A percentile compares a stretch with the other conserved stretches of the same genome.
Conservation (phyloP, 2,797 vertebrate species). For the Rhinogobio ventralis region DNA sequence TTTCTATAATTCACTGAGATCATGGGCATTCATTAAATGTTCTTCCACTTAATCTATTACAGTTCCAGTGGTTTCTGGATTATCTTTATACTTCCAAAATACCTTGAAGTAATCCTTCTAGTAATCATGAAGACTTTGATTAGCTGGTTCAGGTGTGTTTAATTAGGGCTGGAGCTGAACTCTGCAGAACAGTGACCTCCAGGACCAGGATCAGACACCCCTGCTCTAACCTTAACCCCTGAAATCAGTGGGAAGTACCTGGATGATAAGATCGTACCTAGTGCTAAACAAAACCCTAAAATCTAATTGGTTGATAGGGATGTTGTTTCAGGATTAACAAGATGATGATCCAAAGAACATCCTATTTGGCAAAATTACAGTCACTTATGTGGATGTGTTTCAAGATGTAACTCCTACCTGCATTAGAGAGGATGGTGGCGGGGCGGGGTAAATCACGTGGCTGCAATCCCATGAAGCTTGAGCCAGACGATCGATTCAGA, state of each 20-base stretch:
- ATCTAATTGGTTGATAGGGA: constrained; percentile 23
- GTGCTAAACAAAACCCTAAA: constrained; percentile 15
- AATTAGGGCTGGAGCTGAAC: constrained; percentile 2
- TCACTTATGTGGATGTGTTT: constrained; percentile 11
- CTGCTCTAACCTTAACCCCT: neutral
- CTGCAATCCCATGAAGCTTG: constrained; percentile 93
- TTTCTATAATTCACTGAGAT: neutral
- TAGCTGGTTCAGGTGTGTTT: constrained; percentile 1
- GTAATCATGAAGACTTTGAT: constrained; percentile 17
- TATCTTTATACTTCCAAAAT: neutral
- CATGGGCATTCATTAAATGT: neutral
- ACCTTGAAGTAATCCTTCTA: neutral
- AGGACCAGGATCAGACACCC: neutral
- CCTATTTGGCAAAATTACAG: neutral
- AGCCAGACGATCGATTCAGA: constrained; percentile 92
- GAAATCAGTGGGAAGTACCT: neutral
- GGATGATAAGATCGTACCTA: neutral
- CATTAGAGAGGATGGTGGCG: constrained; percentile 93
- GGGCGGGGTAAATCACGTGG: constrained; percentile 94
- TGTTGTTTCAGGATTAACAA: constrained; percentile 31
- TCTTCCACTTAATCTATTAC: neutral
- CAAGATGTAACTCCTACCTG: constrained; percentile 79
- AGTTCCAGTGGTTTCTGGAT: neutral
- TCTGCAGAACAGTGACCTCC: neutral
- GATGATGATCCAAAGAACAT: constrained; percentile 14